Evolutionary conservation across 2,888 invertebrate species (phyloP).

Genomic region (Drosophila colorata): DNA sequence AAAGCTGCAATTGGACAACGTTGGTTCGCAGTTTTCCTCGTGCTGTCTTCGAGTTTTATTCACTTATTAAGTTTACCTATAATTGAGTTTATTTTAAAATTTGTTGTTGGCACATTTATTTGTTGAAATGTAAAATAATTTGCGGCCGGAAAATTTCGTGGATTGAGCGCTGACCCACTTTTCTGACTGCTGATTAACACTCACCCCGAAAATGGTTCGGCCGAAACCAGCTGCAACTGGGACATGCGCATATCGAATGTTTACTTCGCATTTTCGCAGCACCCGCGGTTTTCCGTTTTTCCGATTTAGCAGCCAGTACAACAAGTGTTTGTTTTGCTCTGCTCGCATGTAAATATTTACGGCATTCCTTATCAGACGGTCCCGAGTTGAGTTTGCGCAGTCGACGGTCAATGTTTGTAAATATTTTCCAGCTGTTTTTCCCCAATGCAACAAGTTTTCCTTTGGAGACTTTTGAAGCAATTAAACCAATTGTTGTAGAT

Average conservation of each 20-base stretch:
- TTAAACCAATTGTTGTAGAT: background rate
- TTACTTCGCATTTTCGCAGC: conserved; percentile 50
- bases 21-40: background rate
- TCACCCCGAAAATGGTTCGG: conserved; percentile 36
- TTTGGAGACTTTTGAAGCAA: conserved; percentile 17
- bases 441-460: conserved; percentile 54
- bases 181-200: conserved; percentile 48
- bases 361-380: conserved; percentile 29
- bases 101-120: background rate
- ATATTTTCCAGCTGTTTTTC: conserved; percentile 55
- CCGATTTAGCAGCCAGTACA: conserved; percentile 28
- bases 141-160: conserved; percentile 9
- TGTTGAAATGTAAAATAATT: conserved; percentile 11
- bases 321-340: conserved; percentile 77
- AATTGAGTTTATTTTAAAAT: background rate
- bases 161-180: conserved; percentile 66
- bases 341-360: conserved; percentile 65
- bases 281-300: conserved; percentile 36
- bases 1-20: background rate
- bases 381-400: conserved; percentile 69
- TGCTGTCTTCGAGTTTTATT: background rate
- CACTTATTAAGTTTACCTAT: background rate
- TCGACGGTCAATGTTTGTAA: conserved; percentile 50
- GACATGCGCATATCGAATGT: conserved; percentile 70
- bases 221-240: conserved; percentile 62